These are phyloP conservation scores for Lethrus apterus DNA, from an alignment of 1,140 invertebrate genomes.

Conservation along the genomic window DNA sequence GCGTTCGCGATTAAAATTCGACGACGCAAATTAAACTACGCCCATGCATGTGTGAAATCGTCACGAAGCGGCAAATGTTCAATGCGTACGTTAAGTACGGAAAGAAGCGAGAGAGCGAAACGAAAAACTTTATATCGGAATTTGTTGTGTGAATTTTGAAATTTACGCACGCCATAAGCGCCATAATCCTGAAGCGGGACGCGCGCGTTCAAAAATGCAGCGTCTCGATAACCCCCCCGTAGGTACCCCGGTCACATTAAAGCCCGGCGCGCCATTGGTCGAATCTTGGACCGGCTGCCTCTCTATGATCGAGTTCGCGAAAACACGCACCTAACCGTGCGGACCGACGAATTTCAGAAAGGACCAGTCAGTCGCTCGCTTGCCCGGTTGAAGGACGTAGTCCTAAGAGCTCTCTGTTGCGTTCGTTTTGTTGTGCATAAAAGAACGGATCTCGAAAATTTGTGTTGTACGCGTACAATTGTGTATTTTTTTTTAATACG, in stretches of 20 bases:
- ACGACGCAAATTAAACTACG: too few species aligned
- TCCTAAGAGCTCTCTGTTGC: too few species aligned
- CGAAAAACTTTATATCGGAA: too few species aligned
- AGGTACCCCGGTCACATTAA: constrained; percentile 4
- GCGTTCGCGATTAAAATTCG: too few species aligned
- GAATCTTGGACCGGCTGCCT: constrained; percentile 10
- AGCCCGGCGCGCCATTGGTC: constrained; percentile 8
- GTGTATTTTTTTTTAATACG: neutral
- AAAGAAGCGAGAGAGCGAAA: too few species aligned
- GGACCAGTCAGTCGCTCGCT: constrained; percentile 23
- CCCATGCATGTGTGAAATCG: too few species aligned
- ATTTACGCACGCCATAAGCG: too few species aligned
- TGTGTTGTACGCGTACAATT: neutral
- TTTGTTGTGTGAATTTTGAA: too few species aligned
- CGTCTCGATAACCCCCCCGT: constrained; percentile 16
- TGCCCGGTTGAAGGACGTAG: constrained; percentile 15
- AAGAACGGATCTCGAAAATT: too few species aligned
- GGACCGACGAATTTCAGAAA: constrained; percentile 23
- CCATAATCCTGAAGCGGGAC: constrained; percentile 4
- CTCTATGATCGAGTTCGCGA: constrained; percentile 5
- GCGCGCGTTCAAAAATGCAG: constrained; percentile 20
- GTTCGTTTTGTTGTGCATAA: too few species aligned
- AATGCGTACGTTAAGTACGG: too few species aligned
- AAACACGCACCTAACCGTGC: constrained; percentile 11
- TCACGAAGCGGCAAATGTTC: too few species aligned